These are phyloP conservation scores for Orussus abietinus DNA, from an alignment of 1,140 invertebrate species.

Conservation along the genomic window DNA sequence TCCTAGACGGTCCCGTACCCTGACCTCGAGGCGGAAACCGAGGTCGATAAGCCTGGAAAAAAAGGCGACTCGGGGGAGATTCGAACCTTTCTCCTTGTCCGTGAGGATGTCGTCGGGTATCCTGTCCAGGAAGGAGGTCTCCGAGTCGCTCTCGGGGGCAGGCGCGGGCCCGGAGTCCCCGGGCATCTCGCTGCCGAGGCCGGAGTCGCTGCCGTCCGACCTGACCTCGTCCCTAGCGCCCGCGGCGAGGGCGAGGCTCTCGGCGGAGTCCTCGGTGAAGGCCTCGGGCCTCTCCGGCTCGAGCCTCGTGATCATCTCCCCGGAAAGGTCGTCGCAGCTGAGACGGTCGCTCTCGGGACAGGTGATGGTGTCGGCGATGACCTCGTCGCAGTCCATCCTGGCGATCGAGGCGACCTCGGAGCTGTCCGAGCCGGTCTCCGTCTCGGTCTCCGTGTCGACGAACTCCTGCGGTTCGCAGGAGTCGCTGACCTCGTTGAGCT, in stretches of 20 bases:
- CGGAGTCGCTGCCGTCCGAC: conserved; percentile 78
- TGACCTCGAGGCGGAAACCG: too few species aligned
- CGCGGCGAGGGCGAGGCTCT: conserved; percentile 41
- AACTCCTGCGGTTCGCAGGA: conserved; percentile 15
- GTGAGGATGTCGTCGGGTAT: conserved; percentile 51
- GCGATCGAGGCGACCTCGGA: conserved; percentile 35
- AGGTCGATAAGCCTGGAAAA: too few species aligned
- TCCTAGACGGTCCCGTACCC: too few species aligned
- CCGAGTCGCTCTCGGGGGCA: conserved; percentile 53
- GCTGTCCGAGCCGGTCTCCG: conserved; percentile 39
- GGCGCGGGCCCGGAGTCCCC: conserved; percentile 51
- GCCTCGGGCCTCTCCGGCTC: conserved; percentile 40
- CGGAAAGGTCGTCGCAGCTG: conserved; percentile 27
- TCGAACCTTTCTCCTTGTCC: conserved; percentile 46
- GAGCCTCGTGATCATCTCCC: conserved; percentile 36
- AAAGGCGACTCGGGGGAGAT: too few species aligned
- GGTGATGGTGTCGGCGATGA: not conserved
- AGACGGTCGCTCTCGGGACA: conserved; percentile 29
- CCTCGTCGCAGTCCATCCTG: conserved; percentile 12
- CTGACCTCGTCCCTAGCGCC: conserved; percentile 53
- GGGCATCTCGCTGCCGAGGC: conserved; percentile 64
- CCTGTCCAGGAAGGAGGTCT: conserved; percentile 54
- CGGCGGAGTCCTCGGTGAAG: conserved; percentile 49
- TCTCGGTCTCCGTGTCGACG: conserved; percentile 35
- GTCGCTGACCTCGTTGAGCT: not conserved